Evolutionary conservation across 2,113 vertebrate species (phyloP).

Genomic region (Thymallus thymallus): DNA sequence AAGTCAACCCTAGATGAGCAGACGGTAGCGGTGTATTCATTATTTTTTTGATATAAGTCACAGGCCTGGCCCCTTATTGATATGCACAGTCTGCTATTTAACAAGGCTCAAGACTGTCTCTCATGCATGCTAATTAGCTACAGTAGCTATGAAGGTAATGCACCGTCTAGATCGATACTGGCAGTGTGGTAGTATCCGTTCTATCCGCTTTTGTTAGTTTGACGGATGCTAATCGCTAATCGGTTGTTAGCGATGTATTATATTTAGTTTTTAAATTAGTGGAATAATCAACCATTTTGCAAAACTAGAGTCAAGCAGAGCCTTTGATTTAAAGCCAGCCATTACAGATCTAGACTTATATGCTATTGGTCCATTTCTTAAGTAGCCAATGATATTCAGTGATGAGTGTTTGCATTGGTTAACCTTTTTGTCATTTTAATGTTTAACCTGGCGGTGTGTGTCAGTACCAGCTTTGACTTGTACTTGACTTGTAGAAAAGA

Average conservation of each 20-base stretch:
- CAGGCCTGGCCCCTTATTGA: slow-evolving; percentile 9
- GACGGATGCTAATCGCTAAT: not conserved
- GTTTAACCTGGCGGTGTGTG: not conserved
- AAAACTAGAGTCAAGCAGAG: too few relatives aligned
- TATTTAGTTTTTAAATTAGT: not conserved
- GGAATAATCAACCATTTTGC: not conserved
- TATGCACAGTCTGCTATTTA: slow-evolving; percentile 11
- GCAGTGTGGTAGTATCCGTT: not conserved
- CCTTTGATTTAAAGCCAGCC: not conserved
- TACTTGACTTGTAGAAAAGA: not conserved
- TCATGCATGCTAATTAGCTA: slow-evolving; percentile 16
- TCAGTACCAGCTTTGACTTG: not conserved
- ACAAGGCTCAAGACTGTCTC: slow-evolving; percentile 5
- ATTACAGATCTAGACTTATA: not conserved
- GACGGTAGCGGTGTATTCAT: not conserved
- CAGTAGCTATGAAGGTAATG: slow-evolving; percentile 2
- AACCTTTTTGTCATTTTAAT: not conserved
- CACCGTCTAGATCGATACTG: slow-evolving; percentile 9
- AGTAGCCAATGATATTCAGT: not conserved
- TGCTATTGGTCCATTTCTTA: not conserved
- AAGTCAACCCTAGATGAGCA: not conserved
- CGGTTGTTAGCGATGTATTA: not conserved
- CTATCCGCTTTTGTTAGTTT: not conserved
- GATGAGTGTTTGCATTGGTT: slow-evolving; percentile 1
- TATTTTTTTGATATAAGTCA: too few relatives aligned